phyloP scores from a whole-genome alignment of 2,113 vertebrate genomes.

The Merops nubicus region DNA sequence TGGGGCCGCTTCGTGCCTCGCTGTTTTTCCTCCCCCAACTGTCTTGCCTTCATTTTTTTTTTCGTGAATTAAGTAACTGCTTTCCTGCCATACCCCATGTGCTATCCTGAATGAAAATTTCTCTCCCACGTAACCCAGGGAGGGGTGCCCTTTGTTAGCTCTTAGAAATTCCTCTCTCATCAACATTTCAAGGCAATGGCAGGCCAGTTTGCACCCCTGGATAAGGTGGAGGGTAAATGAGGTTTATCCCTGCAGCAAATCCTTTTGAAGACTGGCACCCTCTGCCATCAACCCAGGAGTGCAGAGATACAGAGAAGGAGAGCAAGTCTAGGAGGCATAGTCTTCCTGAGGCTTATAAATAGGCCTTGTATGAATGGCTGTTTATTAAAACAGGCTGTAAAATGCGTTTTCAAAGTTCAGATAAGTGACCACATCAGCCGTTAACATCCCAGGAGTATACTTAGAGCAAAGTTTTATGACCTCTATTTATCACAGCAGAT shows the following conservation, averaged over 20 bases:
- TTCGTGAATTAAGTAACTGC: neutral
- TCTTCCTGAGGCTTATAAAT: slow-evolving; percentile 1
- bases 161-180: neutral
- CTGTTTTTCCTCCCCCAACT: fast-evolving
- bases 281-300: neutral
- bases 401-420: slow-evolving; percentile 55
- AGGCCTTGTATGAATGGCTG: slow-evolving; percentile 29
- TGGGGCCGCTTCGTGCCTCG: fast-evolving
- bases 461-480: slow-evolving; percentile 64
- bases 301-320: neutral
- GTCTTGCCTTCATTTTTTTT: too few species aligned
- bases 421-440: slow-evolving; percentile 3
- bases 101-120: neutral
- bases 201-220: neutral
- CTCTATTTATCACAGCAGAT: slow-evolving; percentile 65
- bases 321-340: neutral
- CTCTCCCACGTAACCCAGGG: neutral
- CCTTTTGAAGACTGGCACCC: neutral
- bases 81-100: neutral
- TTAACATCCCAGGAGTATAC: slow-evolving; percentile 19
- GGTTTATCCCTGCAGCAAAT: slow-evolving; percentile 22
- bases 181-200: neutral
- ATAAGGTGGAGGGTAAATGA: neutral
- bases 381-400: slow-evolving; percentile 61
- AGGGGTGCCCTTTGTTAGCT: neutral